A percentile compares a stretch with the other conserved stretches of the same genome.
phyloP scores from a whole-genome alignment of 2,888 invertebrate species.

The Slavum lentiscoides region DNA sequence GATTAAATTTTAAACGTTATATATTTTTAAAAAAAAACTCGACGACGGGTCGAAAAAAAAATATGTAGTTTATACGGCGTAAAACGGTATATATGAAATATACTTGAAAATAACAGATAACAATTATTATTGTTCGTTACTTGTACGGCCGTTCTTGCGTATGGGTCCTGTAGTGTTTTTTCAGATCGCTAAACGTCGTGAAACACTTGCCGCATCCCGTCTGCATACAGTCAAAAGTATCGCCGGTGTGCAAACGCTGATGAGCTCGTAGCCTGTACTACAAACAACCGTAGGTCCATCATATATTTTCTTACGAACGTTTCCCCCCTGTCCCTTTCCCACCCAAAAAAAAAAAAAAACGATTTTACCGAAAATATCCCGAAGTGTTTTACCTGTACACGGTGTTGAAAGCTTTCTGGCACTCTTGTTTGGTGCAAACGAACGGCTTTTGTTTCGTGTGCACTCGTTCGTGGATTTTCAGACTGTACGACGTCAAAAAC shows the following conservation, averaged over 20 bases:
- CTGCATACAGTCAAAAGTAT: slow-evolving; percentile 89
- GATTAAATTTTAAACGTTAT: no score
- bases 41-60: no score
- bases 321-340: not conserved
- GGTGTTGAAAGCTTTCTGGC: slow-evolving; percentile 92
- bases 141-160: slow-evolving; percentile 88
- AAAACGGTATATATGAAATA: no score
- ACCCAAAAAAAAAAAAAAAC: not conserved
- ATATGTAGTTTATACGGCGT: no score
- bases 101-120: not conserved
- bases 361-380: slow-evolving; percentile 8
- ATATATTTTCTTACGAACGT: slow-evolving; percentile 21
- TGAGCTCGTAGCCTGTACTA: slow-evolving; percentile 76
- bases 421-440: slow-evolving; percentile 78
- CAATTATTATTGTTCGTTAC: slow-evolving; percentile 61
- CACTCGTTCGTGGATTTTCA: slow-evolving; percentile 91
- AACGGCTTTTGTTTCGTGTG: slow-evolving; percentile 93
- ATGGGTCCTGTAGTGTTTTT: slow-evolving; percentile 90
- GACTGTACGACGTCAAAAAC: slow-evolving; percentile 91
- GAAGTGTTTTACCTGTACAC: slow-evolving; percentile 72
- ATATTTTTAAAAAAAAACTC: no score
- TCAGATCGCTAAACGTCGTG: slow-evolving; percentile 90
- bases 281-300: slow-evolving; percentile 47
- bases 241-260: slow-evolving; percentile 88
- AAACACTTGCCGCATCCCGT: slow-evolving; percentile 86